phyloP scores from a whole-genome alignment of 2,797 vertebrate genomes.

The Coluber constrictor region DNA sequence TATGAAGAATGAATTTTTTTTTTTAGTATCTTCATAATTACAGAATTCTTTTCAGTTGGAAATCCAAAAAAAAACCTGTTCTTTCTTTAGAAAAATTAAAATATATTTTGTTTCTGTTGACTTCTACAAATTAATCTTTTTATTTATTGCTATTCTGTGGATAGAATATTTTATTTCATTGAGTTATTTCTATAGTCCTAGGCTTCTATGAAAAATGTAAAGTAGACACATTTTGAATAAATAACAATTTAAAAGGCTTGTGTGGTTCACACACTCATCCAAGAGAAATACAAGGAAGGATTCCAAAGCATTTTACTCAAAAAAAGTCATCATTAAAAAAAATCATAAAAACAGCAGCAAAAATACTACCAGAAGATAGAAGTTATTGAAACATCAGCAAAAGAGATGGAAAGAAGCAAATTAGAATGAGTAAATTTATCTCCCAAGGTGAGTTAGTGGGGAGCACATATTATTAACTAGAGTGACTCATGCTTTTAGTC shows the following conservation, averaged over 20 bases:
- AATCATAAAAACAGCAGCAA: background rate
- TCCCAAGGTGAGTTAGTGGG: constrained; percentile 38
- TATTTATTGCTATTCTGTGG: background rate
- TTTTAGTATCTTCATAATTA: background rate
- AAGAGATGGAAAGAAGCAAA: constrained; percentile 5
- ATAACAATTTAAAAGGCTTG: background rate
- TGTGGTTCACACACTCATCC: background rate
- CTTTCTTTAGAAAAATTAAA: background rate
- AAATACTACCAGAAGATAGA: background rate
- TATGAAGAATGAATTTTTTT: background rate
- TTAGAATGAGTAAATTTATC: background rate
- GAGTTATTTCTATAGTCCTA: background rate
- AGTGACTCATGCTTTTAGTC: constrained; percentile 55
- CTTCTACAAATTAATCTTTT: background rate
- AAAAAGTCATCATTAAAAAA: background rate
- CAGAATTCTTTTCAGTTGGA: background rate
- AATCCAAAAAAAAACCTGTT: too few species aligned
- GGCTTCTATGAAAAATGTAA: background rate
- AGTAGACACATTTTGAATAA: background rate
- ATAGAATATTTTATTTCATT: background rate
- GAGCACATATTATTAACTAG: constrained; percentile 56
- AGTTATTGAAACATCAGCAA: background rate
- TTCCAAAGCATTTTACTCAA: background rate
- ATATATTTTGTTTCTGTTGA: background rate
- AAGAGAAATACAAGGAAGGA: background rate